A percentile compares a stretch with the other conserved stretches of the same genome.
phyloP scores from a whole-genome alignment of 1,140 invertebrate genomes.

The Sinonovacula constricta region DNA sequence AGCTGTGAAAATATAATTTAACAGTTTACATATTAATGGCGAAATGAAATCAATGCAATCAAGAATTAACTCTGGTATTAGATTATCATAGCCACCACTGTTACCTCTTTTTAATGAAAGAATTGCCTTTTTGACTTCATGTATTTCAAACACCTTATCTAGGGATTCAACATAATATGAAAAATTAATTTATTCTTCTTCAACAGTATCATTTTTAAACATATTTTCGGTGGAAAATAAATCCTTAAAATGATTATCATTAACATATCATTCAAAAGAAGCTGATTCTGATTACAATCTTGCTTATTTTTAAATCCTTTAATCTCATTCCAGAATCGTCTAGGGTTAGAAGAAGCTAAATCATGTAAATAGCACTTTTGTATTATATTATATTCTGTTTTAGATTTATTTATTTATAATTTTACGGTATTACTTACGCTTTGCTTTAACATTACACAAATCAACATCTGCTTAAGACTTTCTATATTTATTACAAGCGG shows the following conservation, averaged over 20 bases:
- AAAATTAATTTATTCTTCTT: neutral
- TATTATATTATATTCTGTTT: neutral
- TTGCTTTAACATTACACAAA: neutral
- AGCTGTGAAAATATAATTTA: neutral
- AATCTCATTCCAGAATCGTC: neutral
- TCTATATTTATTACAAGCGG: neutral
- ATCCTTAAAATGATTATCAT: neutral
- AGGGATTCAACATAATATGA: neutral
- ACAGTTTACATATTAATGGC: neutral
- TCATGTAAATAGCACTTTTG: neutral
- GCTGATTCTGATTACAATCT: no score
- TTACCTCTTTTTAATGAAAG: neutral
- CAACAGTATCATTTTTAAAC: neutral
- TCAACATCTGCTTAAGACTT: neutral
- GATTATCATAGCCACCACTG: neutral
- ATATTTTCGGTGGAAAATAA: neutral
- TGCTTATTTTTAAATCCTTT: neutral
- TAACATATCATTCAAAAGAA: neutral
- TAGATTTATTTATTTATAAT: neutral
- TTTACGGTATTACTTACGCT: neutral
- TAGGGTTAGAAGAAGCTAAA: neutral
- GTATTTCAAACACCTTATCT: neutral
- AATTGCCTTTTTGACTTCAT: neutral
- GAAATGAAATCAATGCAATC: neutral
- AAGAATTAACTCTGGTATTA: neutral